phyloP scores from a whole-genome alignment of 1,140 invertebrate species.

The Heliothis subflexa region DNA sequence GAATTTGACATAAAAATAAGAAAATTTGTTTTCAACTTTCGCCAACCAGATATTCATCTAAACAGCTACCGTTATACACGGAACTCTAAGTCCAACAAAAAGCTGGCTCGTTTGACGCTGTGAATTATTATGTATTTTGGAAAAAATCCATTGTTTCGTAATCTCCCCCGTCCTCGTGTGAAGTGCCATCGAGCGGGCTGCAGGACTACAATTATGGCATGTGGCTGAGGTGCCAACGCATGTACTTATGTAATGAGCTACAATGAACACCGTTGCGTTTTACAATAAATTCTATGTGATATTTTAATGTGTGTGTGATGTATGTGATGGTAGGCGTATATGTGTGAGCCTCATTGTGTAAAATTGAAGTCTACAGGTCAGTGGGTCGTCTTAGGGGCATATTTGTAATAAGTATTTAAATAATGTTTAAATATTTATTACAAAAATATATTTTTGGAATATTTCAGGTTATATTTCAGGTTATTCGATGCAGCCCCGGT shows the following conservation, averaged over 20 bases:
- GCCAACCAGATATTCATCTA: background rate
- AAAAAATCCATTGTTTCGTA: conserved; percentile 83
- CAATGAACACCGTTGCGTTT: conserved; percentile 57
- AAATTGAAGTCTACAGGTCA: no score
- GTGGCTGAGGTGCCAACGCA: conserved; percentile 66
- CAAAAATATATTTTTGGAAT: no score
- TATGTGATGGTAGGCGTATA: background rate
- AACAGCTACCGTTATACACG: background rate
- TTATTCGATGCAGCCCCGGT: no score
- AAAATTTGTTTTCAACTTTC: no score
- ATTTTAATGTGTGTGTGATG: background rate
- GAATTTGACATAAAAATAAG: no score
- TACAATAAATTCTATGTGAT: conserved; percentile 9
- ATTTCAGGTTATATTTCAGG: no score
- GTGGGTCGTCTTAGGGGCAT: no score
- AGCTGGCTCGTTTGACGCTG: conserved; percentile 77
- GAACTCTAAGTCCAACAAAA: conserved; percentile 74
- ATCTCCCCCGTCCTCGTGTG: conserved; percentile 75
- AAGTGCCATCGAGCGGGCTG: conserved; percentile 73
- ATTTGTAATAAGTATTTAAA: no score
- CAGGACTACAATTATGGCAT: conserved; percentile 68
- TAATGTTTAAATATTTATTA: no score
- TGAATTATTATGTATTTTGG: conserved; percentile 84
- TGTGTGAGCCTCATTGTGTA: background rate
- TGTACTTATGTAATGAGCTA: conserved; percentile 68